These are phyloP conservation scores for Deroplatys truncata DNA, from an alignment of 2,888 invertebrate species.

Conservation along the genomic window DNA sequence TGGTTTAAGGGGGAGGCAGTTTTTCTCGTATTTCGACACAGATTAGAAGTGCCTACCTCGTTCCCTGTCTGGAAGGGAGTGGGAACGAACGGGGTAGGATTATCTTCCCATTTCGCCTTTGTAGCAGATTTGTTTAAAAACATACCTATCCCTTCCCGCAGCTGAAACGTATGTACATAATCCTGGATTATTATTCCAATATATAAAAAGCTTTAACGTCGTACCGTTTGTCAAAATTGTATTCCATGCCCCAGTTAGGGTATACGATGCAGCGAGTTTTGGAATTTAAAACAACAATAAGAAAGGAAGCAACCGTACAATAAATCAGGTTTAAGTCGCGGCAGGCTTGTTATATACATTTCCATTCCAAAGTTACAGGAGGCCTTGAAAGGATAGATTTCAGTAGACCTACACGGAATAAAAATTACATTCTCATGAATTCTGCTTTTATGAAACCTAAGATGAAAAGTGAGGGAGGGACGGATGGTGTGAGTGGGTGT, in stretches of 20 bases:
- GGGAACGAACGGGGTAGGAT: background rate
- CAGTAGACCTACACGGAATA: background rate
- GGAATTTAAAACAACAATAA: background rate
- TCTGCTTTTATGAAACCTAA: conserved; percentile 18
- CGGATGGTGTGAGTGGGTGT: background rate
- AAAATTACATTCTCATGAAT: conserved; percentile 4
- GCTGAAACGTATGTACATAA: background rate
- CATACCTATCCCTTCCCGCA: background rate
- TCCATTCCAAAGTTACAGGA: background rate
- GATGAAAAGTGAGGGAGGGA: background rate
- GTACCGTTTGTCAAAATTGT: background rate
- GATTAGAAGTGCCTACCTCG: too few relatives aligned
- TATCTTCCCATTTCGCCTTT: background rate
- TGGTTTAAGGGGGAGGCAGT: background rate
- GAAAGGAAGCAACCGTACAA: background rate
- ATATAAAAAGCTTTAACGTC: background rate
- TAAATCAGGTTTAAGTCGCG: background rate
- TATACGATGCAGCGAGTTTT: background rate
- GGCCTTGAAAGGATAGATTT: conserved; percentile 12
- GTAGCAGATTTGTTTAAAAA: background rate
- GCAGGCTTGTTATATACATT: background rate
- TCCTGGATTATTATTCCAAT: background rate
- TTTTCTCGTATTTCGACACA: background rate
- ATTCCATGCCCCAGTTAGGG: background rate
- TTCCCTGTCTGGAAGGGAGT: background rate